Conservation (phyloP, 2,888 invertebrate genomes). For the Ephialtes manifestator region DNA sequence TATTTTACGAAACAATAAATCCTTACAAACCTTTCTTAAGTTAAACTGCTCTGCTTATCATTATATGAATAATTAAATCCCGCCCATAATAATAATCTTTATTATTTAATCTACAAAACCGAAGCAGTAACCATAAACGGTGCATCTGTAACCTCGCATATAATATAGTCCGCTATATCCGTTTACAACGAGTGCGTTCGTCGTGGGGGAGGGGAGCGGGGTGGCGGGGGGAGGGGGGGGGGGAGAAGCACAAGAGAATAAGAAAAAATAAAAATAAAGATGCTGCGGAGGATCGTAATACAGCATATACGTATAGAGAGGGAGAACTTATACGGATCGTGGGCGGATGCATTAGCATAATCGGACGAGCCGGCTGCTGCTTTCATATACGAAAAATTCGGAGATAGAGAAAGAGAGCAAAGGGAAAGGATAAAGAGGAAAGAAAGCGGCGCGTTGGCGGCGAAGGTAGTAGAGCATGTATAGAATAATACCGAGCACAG, state of each 20-base stretch:
- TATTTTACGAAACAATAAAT: too few species aligned
- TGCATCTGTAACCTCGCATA: neutral
- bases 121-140: constrained; percentile 9
- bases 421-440: constrained; percentile 18
- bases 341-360: constrained; percentile 72
- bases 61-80: neutral
- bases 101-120: neutral
- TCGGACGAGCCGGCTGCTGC: constrained; percentile 64
- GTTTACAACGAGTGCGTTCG: constrained; percentile 12
- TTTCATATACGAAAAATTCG: constrained; percentile 62
- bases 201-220: too few species aligned
- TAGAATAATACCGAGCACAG: constrained; percentile 9
- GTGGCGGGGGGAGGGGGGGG: too few species aligned
- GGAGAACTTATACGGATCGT: constrained; percentile 64
- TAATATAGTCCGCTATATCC: constrained; percentile 13
- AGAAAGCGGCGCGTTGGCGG: constrained; percentile 15
- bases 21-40: neutral
- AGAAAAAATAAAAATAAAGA: constrained; percentile 11
- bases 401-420: constrained; percentile 46
- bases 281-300: constrained; percentile 38
- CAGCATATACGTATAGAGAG: constrained; percentile 44
- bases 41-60: neutral
- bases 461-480: constrained; percentile 21
- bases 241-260: neutral
- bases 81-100: neutral